Base-by-base conservation (phyloP, 2,888 invertebrate species). In the Zygogramma bicolorata region DNA sequence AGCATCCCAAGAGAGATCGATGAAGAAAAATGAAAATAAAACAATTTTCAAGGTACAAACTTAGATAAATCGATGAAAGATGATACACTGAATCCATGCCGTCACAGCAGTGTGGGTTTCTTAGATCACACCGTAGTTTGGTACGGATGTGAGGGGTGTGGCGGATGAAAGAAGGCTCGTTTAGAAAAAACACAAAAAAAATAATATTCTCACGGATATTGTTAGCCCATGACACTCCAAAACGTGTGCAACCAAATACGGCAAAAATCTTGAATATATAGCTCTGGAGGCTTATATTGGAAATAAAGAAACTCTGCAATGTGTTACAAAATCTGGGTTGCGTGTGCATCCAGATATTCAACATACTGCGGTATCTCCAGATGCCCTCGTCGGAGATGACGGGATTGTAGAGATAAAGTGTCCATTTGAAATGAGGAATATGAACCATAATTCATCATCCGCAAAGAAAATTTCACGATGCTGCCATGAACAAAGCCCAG, bases 341-440 rank as follows among this genome's bases (percentile, higher is more conserved):
- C 63, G 78, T 29, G 67, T 81, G 8, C 74, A 80, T 65, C 71
- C 71, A 58, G 66, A 70, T 10, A 68, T 75, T 40, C 78, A 77
- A 3, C 79, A 75, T 59, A 58, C 81, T 8, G 80, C 78, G 0
- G 80, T 79, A 1, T 73, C 77, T 7, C 80, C 81, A 1, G 81
- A 81, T 57, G 80, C 80, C 7, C 29, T 81, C 6, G 65, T 81
- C 8, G 61, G 65, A 7, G 71, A 74, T 4, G 46, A 80, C 25
- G 75, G 75, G 6, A 31, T 81, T 20, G 60, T 81, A 0, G 81
- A 81, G 68, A 69, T 81, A 1, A 81, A 81, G 57, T 81, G 81
- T 42, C 81, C 81, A 0, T 81, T 74, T 42, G 77, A 75, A 58
- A 78, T 78, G 0, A 60, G 68, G 61, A 69, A 79, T 18, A 61